Evolutionary conservation across 2,113 vertebrate genomes (phyloP), one percentile per base, ranked within the genome.

Genomic region (Buteo buteo): DNA sequence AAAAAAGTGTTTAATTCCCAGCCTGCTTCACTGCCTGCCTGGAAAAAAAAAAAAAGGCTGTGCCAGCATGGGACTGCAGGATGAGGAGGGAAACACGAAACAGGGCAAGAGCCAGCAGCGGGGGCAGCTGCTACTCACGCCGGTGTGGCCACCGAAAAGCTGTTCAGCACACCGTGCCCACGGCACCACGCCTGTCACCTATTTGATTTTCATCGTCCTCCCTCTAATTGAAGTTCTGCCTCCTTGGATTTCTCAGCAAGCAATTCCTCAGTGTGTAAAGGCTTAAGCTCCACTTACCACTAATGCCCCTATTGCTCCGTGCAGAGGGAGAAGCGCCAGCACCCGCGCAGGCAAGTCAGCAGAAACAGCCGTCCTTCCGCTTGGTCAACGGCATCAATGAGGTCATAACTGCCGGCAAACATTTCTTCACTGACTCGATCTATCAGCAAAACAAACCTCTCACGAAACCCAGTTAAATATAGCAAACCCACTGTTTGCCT

Each of bases 191-290:
- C 72, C 86, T 94, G 61, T 61, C 29, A 10, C 77, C 36, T 88
- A 31, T 91, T 70, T 50, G 40, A 95, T 96, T 94, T 89, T 85
- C 45, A 76, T 89, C 45, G 50, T 50, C 40, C 16, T 76, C 42
- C 59, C 52, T 85, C 10, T 86, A 94, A 77, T 15, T 88, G 64
- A 94, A 93, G 47, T 86, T 94, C 92, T 96, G 28, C 22, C 79
- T 93, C 70, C 82, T 90, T 93, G 67, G 82, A 69, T 90, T 93
- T 92, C 88, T 97, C 67, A 65, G 38, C 45, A 82, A 86, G n/a
- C 40, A 73, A n/a, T 66, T 86, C n/a, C 54, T 93, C 38, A 73
- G 28, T 31, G 31, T 29, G 24, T 45, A 84, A 64, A 49, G 55
- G 59, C 58, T 92, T 82, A 82, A 93, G 32, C 67, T 86, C 19